These are phyloP conservation scores for Theocolax elegans DNA, from an alignment of 1,140 invertebrate species.

Conservation along the genomic window DNA sequence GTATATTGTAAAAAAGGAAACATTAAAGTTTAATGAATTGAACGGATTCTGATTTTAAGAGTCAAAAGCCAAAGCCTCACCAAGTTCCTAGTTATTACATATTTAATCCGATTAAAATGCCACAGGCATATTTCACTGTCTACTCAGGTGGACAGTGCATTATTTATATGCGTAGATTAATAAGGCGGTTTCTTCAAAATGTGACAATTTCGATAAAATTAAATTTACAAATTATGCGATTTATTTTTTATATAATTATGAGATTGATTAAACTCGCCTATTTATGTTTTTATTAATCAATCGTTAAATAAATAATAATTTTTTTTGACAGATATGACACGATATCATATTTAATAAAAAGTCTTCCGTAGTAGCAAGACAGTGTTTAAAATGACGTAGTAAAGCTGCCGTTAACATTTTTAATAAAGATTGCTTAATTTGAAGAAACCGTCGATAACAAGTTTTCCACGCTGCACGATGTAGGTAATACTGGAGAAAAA, in stretches of 20 bases:
- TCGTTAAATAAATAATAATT: no score
- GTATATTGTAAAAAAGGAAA: background rate
- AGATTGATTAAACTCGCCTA: background rate
- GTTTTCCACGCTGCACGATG: conserved; percentile 31
- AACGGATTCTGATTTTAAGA: conserved; percentile 29
- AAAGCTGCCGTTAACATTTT: no score
- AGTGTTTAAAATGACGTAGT: conserved; percentile 12
- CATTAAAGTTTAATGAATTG: conserved; percentile 12
- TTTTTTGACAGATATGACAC: no score
- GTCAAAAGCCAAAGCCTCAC: conserved; percentile 52
- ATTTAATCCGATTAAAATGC: conserved; percentile 50
- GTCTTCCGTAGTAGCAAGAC: conserved; percentile 15
- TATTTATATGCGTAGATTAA: conserved; percentile 32
- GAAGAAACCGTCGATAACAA: conserved; percentile 37
- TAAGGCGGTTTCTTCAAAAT: conserved; percentile 37
- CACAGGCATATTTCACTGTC: conserved; percentile 33
- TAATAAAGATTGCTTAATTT: conserved; percentile 4
- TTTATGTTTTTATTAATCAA: no score
- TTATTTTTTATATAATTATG: conserved; percentile 1
- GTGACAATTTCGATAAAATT: conserved; percentile 12
- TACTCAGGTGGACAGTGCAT: conserved; percentile 4
- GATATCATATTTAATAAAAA: conserved; percentile 17
- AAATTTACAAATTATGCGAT: background rate
- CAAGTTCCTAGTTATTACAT: conserved; percentile 64
- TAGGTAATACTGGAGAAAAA: conserved; percentile 23